Percentiles rank a stretch among this genome's conserved stretches.
phyloP scores from a whole-genome alignment of 2,113 vertebrate species.

The Okapia johnstoni region DNA sequence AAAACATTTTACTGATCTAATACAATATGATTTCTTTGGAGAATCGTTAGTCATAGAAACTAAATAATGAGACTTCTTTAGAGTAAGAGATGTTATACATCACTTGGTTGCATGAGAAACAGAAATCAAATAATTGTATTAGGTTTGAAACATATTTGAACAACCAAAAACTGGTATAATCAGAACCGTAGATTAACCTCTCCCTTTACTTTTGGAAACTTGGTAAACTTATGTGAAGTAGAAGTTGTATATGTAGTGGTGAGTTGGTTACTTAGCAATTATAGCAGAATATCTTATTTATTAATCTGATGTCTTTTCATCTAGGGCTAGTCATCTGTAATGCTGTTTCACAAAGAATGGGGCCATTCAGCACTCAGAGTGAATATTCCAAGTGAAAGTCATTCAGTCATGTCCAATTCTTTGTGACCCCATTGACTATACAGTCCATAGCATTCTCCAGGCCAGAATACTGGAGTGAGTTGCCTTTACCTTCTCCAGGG shows the following conservation, averaged over 20 bases:
- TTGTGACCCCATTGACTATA: neutral
- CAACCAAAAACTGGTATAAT: neutral
- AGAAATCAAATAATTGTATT: neutral
- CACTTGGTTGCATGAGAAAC: neutral
- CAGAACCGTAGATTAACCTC: neutral
- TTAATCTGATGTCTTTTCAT: neutral
- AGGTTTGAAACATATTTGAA: slow-evolving; percentile 8
- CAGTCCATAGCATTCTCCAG: neutral
- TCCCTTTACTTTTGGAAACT: neutral
- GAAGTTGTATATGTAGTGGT: neutral
- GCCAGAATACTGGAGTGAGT: too few relatives aligned
- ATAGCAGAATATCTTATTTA: neutral
- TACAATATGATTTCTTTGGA: neutral
- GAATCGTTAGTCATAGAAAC: neutral
- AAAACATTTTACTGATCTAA: neutral
- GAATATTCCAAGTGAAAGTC: neutral
- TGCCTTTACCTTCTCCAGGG: too few relatives aligned
- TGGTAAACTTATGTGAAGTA: neutral
- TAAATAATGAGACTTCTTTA: neutral
- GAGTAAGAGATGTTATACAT: neutral
- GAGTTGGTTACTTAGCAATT: neutral
- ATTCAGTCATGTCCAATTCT: neutral
- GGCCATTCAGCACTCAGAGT: neutral
- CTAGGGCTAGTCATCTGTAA: neutral
- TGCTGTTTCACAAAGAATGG: neutral